Base-by-base conservation (phyloP, 2,888 invertebrate species). In the Rhingia campestris region DNA sequence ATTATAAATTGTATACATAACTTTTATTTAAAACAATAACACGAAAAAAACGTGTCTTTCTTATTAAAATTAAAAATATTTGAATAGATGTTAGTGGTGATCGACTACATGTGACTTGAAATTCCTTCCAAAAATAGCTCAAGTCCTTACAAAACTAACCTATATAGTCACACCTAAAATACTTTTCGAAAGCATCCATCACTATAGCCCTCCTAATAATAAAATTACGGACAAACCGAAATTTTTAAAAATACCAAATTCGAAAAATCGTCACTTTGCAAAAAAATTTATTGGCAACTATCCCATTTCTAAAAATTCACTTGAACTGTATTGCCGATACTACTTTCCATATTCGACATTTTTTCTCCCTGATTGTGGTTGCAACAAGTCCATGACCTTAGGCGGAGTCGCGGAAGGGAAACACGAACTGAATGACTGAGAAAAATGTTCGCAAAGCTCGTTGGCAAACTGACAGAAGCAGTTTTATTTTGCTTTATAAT, bases 221-320 rank as follows among this genome's bases (percentile, higher is more conserved):
- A 22, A 22, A 22, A 22, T 22, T 22, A 22, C 30, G 30, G 49
- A 4, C 22, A 49, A 49, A 30, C 22, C 1, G 22, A 22, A 22
- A 22, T 22, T n/a, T n/a, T 49, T 3, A 49, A 49, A 49, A 49
- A 49, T 22, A 22, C 3, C 45, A 14, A 22, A 30, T 22, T 6
- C 0, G 14, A 14, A 22, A 30, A 22, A 30, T 22, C 49, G 22
- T 30, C 10, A 49, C 4, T 4, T 9, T 49, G 49, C 49, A 22
- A 22, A 47, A 4, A 7, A 41, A 22, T 49, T 22, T 49, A 4
- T 49, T 49, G 49, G 49, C 49, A 49, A 49, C 2, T 30, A 9
- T 49, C 22, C 9, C 30, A 30, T 22, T 49, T 49, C 49, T 49
- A 49, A 49, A 49, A 49, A 49, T 49, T 49, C 10, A 49, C 49